These are phyloP conservation scores for Drosophila infuscata DNA, from an alignment of 2,888 invertebrate genomes.

Conservation along the genomic window DNA sequence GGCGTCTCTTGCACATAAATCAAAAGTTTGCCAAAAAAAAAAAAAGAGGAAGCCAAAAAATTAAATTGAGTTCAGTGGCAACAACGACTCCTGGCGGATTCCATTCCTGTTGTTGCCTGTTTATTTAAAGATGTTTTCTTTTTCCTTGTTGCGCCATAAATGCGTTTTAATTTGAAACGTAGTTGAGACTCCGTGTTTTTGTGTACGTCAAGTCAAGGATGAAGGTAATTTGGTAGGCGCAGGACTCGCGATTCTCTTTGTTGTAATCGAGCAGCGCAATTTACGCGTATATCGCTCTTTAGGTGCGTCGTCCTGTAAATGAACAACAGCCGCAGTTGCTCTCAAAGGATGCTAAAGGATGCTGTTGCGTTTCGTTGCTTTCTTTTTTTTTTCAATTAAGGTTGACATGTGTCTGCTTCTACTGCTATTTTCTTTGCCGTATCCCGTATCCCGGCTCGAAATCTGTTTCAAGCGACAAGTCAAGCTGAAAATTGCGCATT, in stretches of 20 bases:
- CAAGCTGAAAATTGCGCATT: conserved; percentile 81
- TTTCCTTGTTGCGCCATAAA: conserved; percentile 68
- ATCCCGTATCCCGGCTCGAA: conserved; percentile 23
- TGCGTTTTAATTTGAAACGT: conserved; percentile 76
- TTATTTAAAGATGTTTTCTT: conserved; percentile 49
- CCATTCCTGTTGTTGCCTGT: conserved; percentile 34
- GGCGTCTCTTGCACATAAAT: conserved; percentile 48
- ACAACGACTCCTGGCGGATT: background rate
- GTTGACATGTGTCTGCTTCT: conserved; percentile 67
- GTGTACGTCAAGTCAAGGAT: conserved; percentile 68
- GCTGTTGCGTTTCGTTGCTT: conserved; percentile 46
- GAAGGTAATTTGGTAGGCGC: conserved; percentile 36
- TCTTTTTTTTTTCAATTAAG: conserved; percentile 64
- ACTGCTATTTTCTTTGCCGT: conserved; percentile 1
- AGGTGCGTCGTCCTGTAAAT: conserved; percentile 75
- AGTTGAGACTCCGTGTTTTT: conserved; percentile 50
- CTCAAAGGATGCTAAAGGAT: conserved; percentile 52
- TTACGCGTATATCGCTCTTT: conserved; percentile 52
- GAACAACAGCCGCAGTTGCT: conserved; percentile 54
- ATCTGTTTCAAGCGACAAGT: conserved; percentile 73
- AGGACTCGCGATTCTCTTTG: conserved; percentile 9
- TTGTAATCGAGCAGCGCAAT: conserved; percentile 76
- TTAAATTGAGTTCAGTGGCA: conserved; percentile 29
- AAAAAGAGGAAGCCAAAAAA: conserved; percentile 7
- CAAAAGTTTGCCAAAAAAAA: conserved; percentile 38